Percentiles rank a stretch among this genome's conserved stretches.
Evolutionary conservation across 2,113 vertebrate genomes (phyloP).

Genomic region (Gymnobelideus leadbeateri): DNA sequence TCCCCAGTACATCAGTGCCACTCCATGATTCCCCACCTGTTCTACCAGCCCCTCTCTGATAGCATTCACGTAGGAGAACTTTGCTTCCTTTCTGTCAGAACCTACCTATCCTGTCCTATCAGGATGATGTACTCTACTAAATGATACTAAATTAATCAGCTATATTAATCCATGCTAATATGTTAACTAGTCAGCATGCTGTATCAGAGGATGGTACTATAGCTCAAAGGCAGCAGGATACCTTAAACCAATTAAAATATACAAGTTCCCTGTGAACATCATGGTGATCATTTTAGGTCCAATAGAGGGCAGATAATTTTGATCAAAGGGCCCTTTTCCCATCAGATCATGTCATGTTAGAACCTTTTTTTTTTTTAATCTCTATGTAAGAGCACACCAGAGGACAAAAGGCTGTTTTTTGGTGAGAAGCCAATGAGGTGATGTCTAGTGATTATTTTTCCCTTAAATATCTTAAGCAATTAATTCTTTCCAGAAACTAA

Average conservation of each 20-base stretch:
- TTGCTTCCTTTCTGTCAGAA: neutral
- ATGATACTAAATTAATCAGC: neutral
- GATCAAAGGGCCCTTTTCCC: neutral
- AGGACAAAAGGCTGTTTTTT: neutral
- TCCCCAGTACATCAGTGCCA: neutral
- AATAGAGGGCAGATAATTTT: neutral
- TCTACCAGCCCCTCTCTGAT: neutral
- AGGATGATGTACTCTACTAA: neutral
- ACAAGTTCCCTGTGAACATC: neutral
- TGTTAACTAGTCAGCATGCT: neutral
- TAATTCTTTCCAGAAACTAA: neutral
- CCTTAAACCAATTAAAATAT: neutral
- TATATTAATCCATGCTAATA: neutral
- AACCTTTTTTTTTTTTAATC: neutral
- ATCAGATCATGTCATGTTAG: neutral
- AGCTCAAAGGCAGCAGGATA: neutral
- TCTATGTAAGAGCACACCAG: neutral
- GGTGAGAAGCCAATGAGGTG: neutral
- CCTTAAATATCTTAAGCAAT: neutral
- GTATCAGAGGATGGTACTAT: neutral
- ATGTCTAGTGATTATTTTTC: neutral
- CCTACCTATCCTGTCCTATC: neutral
- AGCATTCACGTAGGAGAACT: neutral
- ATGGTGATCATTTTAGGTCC: neutral
- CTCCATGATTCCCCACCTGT: no score